Evolutionary conservation across 2,888 invertebrate species (phyloP).

Genomic region (Cephalotes varians): DNA sequence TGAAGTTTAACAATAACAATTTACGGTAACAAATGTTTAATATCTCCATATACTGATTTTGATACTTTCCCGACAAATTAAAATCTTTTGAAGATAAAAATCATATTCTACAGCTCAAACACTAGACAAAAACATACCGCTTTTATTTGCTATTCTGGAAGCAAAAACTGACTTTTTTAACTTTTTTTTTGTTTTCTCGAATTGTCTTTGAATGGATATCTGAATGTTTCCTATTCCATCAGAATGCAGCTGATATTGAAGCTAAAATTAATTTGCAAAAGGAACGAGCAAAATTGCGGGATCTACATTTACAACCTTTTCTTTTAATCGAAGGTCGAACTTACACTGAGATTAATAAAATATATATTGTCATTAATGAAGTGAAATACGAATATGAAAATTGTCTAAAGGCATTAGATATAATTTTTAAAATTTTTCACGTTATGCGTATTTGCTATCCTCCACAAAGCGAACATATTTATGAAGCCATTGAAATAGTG

Average conservation of each 20-base stretch:
- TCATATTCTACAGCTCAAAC: no score
- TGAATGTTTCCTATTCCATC: background rate
- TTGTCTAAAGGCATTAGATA: background rate
- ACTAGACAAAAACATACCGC: no score
- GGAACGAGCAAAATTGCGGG: constrained; percentile 7
- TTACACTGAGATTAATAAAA: constrained; percentile 1
- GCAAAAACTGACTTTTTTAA: no score
- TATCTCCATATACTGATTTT: no score
- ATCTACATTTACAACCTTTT: constrained; percentile 1
- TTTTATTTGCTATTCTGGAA: no score
- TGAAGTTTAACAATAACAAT: no score
- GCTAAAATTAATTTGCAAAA: constrained; percentile 5
- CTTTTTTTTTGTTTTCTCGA: background rate
- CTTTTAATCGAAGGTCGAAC: background rate
- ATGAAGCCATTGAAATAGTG: background rate
- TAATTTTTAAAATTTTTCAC: constrained; percentile 2
- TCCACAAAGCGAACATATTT: constrained; percentile 20
- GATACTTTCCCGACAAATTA: no score
- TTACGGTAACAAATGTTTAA: no score
- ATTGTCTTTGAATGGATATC: background rate
- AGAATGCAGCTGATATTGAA: constrained; percentile 20
- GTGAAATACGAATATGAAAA: background rate
- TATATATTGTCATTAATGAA: background rate
- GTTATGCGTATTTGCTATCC: constrained; percentile 4
- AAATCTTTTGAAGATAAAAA: no score